A percentile compares a stretch with the other conserved stretches of the same genome.
Evolutionary conservation across 2,888 invertebrate genomes (phyloP).

Genomic region (Buathra laborator): DNA sequence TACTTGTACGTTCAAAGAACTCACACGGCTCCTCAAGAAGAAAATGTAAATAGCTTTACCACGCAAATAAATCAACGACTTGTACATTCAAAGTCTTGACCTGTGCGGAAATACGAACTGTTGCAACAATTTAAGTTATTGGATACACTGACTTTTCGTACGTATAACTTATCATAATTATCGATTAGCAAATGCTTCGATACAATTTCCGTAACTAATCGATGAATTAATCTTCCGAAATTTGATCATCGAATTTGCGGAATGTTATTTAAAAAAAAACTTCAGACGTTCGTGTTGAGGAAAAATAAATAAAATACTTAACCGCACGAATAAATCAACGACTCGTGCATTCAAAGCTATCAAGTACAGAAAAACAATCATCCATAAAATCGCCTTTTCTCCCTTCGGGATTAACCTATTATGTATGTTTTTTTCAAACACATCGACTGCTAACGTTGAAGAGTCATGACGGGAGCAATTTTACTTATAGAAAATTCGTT

Average conservation of each 20-base stretch:
- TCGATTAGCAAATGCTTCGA: background rate
- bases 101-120: background rate
- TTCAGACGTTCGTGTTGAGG: background rate
- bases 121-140: background rate
- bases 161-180: background rate
- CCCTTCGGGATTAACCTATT: constrained; percentile 20
- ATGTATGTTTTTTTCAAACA: background rate
- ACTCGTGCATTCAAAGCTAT: constrained; percentile 33
- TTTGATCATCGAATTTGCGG: background rate
- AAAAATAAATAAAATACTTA: constrained; percentile 10
- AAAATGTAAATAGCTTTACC: constrained; percentile 19
- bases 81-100: background rate
- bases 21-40: constrained; percentile 29
- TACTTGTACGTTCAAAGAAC: constrained; percentile 41
- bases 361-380: constrained; percentile 20
- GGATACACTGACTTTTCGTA: background rate
- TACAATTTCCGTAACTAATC: background rate
- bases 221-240: background rate
- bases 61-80: constrained; percentile 51
- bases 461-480: constrained; percentile 22
- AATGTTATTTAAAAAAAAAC: too few species aligned
- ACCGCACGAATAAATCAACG: constrained; percentile 46
- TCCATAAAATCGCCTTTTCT: constrained; percentile 19
- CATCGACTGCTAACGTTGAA: constrained; percentile 9
- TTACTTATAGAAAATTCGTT: constrained; percentile 10